Evolutionary conservation across 2,888 invertebrate species (phyloP), one percentile per base, ranked within the genome.

Genomic region (Biston betularia): DNA sequence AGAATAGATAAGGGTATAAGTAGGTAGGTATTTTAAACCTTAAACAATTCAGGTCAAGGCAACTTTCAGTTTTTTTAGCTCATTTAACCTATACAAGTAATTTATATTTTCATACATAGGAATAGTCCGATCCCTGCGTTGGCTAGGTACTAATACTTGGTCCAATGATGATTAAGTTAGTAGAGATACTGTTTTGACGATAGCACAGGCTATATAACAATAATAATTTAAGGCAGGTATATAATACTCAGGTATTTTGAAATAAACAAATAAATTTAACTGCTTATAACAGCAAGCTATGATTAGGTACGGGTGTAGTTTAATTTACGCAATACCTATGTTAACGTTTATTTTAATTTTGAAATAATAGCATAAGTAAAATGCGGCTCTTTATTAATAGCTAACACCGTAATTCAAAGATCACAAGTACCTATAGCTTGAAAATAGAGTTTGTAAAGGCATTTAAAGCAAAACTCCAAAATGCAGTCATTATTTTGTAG

Each of bases 401-500:
- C 8, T 7, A 15, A n/a, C 3, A 5, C 15, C 2, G 14, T 15
- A 11, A 53, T 38, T 53, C 10, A 40, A 52, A 38, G 14, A 14
- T 60, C 24, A 11, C 42, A 45, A 12, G 15, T 60, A 15, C 15
- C 40, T 38, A 34, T 54, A 48, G 40, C 42, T 54, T 54, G 64
- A 60, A 55, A 63, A 59, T 44, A 44, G 10, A 50, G 34, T n/a
- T n/a, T 33, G 34, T 45, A 34, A 56, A 56, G 34, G 38, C 57
- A 46, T 44, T 57, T 42, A 59, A 56, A 56, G 60, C 58, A 57
- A 46, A 64, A 42, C 61, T 62, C 57, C 44, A 71, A 70, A 73
- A 70, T 65, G 61, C 63, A 69, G 64, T 62, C 59, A 66, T 61
- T 54, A 58, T 56, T 38, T 63, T 55, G 57, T 65, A 72, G 65